These are phyloP conservation scores for Macropodus opercularis DNA, from an alignment of 2,797 vertebrate genomes.

Conservation along the genomic window DNA sequence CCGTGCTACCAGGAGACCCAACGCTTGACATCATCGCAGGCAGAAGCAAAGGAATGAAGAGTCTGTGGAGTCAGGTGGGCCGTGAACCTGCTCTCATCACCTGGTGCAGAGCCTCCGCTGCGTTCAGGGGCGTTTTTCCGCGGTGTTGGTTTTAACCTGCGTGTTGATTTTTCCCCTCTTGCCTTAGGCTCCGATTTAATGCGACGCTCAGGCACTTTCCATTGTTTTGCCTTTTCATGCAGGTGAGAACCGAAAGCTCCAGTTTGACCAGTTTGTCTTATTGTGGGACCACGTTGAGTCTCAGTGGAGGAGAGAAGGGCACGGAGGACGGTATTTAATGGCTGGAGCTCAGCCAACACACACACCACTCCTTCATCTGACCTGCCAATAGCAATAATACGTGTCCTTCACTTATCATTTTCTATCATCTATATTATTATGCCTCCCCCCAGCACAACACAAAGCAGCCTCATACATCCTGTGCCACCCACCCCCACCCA, in stretches of 20 bases:
- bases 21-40: conserved; percentile 32
- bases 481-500: conserved; percentile 28
- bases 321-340: conserved; percentile 61
- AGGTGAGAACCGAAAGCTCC: conserved; percentile 47
- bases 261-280: conserved; percentile 10
- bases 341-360: conserved; percentile 62
- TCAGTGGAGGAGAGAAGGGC: conserved; percentile 48
- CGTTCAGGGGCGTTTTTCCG: conserved; percentile 15
- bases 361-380: conserved; percentile 66
- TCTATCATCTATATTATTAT: conserved; percentile 74
- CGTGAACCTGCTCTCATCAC: conserved; percentile 36
- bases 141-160: conserved; percentile 12
- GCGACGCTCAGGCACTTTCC: conserved; percentile 26
- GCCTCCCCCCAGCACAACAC: conserved; percentile 42
- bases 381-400: conserved; percentile 78
- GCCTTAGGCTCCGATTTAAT: conserved; percentile 27
- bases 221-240: conserved; percentile 14
- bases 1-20: neutral
- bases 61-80: conserved; percentile 11
- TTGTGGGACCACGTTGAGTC: conserved; percentile 51
- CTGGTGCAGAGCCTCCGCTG: conserved; percentile 15
- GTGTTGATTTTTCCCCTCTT: conserved; percentile 7
- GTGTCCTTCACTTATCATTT: conserved; percentile 79
- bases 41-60: conserved; percentile 32
- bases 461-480: conserved; percentile 56